A percentile compares a stretch with the other conserved stretches of the same genome.
These are phyloP conservation scores for Thermophis baileyi DNA, from an alignment of 2,113 vertebrate genomes.

Conservation along the genomic window DNA sequence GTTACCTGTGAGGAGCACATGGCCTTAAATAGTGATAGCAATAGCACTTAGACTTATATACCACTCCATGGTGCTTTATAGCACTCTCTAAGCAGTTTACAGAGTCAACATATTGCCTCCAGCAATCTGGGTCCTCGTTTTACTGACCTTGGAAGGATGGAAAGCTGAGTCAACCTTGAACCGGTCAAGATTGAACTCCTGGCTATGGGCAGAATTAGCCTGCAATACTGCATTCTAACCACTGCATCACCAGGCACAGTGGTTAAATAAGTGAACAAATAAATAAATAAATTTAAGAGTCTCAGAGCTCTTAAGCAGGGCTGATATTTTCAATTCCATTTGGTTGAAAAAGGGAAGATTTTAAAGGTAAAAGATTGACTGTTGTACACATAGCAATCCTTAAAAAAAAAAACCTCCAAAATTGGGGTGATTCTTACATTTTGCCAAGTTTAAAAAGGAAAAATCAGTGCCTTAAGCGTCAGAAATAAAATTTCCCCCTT, in stretches of 20 bases:
- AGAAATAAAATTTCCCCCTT: background rate
- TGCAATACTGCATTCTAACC: background rate
- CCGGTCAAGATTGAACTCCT: background rate
- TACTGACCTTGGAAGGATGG: background rate
- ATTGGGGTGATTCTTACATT: background rate
- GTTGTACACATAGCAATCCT: background rate
- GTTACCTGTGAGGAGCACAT: background rate
- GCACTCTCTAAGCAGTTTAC: background rate
- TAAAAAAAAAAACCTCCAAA: background rate
- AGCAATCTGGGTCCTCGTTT: background rate
- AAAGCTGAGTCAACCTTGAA: background rate
- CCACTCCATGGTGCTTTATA: background rate
- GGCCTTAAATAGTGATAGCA: background rate
- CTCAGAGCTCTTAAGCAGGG: background rate
- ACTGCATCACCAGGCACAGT: background rate
- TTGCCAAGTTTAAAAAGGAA: background rate
- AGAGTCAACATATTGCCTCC: background rate
- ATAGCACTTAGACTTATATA: too few relatives aligned
- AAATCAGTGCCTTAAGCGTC: background rate
- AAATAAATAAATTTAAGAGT: background rate
- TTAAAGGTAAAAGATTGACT: background rate
- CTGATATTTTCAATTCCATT: background rate
- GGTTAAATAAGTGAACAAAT: background rate
- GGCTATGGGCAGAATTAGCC: background rate
- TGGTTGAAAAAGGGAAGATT: background rate